Percentiles rank a stretch among this genome's conserved stretches.
Conservation (phyloP, 2,888 invertebrate genomes). For the Holacanthella duospinosa region DNA sequence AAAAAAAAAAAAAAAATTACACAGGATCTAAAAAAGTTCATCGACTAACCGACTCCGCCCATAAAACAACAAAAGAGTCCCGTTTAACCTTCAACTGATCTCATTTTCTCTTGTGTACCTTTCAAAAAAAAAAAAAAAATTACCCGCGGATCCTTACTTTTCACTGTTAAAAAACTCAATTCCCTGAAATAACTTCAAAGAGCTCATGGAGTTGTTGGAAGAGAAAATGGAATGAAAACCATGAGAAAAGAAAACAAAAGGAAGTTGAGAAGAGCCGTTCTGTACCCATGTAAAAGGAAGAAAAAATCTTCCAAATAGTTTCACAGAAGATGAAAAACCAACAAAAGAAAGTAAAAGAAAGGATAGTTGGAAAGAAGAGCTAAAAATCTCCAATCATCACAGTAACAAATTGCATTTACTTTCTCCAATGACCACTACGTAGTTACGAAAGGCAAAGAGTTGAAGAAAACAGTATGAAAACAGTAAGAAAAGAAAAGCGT, state of each 20-base stretch:
- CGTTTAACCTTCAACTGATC: background rate
- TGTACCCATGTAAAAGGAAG: background rate
- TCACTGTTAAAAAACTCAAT: background rate
- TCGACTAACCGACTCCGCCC: no score
- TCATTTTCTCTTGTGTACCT: no score
- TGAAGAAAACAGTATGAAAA: background rate
- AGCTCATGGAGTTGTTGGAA: background rate
- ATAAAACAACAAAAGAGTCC: background rate
- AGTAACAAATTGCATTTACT: background rate
- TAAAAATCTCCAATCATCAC: constrained; percentile 1
- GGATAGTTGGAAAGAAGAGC: background rate
- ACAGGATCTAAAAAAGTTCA: no score
- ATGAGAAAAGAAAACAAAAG: background rate
- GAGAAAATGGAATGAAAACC: background rate
- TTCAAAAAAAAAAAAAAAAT: no score
- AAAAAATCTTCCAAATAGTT: no score
- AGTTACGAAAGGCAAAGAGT: background rate
- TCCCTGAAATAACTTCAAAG: background rate
- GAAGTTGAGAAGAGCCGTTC: background rate
- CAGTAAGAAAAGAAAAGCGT: background rate
- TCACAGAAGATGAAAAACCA: constrained; percentile 1
- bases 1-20: no score
- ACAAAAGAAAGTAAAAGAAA: background rate
- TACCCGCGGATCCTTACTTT: background rate
- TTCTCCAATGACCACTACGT: background rate